A percentile compares a stretch with the other conserved stretches of the same genome.
These are phyloP conservation scores for Scaptomyza tumidula DNA, from an alignment of 2,888 invertebrate genomes.

Conservation along the genomic window DNA sequence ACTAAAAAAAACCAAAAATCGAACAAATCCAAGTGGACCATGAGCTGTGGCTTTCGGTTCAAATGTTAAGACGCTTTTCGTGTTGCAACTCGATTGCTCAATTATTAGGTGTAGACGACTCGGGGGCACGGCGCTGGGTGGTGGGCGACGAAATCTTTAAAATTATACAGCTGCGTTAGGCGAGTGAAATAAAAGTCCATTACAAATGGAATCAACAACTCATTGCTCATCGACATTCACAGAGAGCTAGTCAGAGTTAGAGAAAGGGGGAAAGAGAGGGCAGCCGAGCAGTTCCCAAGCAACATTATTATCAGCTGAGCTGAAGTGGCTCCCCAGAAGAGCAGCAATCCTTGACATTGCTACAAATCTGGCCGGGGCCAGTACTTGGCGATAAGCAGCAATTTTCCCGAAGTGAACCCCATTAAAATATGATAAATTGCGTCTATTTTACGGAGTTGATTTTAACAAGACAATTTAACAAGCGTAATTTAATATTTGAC, in stretches of 20 bases:
- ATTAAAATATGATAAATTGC: constrained; percentile 83
- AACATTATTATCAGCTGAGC: constrained; percentile 56
- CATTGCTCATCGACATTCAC: constrained; percentile 76
- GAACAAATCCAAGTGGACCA: constrained; percentile 16
- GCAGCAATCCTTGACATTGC: constrained; percentile 26
- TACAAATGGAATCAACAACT: constrained; percentile 81
- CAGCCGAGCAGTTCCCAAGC: constrained; percentile 37
- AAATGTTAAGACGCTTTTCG: constrained; percentile 81
- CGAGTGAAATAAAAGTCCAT: constrained; percentile 80
- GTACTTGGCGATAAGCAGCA: constrained; percentile 65
- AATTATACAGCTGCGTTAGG: constrained; percentile 74
- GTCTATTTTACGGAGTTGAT: constrained; percentile 78
- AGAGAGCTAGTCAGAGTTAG: constrained; percentile 26
- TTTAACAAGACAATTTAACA: constrained; percentile 84
- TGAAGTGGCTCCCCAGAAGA: constrained; percentile 24
- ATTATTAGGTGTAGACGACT: constrained; percentile 64
- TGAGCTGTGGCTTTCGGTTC: constrained; percentile 54
- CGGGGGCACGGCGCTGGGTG: constrained; percentile 1
- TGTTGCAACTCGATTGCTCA: constrained; percentile 79
- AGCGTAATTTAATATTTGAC: constrained; percentile 84
- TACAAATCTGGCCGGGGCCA: constrained; percentile 37
- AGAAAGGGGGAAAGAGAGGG: background rate
- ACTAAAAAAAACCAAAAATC: constrained; percentile 8
- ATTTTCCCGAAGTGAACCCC: constrained; percentile 74
- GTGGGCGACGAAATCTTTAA: constrained; percentile 34